Evolutionary conservation across 2,797 vertebrate genomes (phyloP).

Genomic region (Gymnoscopelus braueri): DNA sequence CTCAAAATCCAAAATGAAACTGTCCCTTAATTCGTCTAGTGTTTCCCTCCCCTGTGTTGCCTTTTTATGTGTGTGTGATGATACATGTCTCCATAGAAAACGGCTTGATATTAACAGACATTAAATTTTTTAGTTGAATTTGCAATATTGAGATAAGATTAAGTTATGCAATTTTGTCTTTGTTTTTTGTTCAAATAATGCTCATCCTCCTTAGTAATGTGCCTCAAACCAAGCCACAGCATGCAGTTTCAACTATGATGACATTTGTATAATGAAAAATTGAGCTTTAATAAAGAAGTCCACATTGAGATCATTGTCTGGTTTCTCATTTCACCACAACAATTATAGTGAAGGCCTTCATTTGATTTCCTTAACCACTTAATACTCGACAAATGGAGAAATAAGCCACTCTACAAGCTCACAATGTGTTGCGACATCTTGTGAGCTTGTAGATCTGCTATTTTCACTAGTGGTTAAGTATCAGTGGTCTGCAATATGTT

Average conservation of each 20-base stretch:
- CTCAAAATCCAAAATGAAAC: conserved; percentile 60
- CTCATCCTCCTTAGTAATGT: conserved; percentile 82
- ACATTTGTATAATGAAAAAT: conserved; percentile 86
- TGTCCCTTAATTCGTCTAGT: conserved; percentile 66
- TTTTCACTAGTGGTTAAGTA: no score
- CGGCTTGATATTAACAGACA: conserved; percentile 64
- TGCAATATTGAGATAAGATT: conserved; percentile 78
- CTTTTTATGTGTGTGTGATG: conserved; percentile 62
- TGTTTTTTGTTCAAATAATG: conserved; percentile 54
- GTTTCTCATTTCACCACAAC: background rate
- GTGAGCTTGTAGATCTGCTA: no score
- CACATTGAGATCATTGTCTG: conserved; percentile 74
- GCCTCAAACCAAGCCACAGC: conserved; percentile 87
- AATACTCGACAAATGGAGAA: no score
- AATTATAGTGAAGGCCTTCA: background rate
- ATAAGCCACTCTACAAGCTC: no score
- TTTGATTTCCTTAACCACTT: background rate
- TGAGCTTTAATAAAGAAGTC: conserved; percentile 90
- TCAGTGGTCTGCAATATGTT: no score
- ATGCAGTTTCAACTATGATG: conserved; percentile 85
- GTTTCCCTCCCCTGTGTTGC: conserved; percentile 56
- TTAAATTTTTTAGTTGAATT: conserved; percentile 72
- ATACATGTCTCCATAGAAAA: conserved; percentile 63
- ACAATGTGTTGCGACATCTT: no score
- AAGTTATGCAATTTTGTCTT: conserved; percentile 83